phyloP scores from a whole-genome alignment of 2,888 invertebrate species.

The Piscicola geometra region DNA sequence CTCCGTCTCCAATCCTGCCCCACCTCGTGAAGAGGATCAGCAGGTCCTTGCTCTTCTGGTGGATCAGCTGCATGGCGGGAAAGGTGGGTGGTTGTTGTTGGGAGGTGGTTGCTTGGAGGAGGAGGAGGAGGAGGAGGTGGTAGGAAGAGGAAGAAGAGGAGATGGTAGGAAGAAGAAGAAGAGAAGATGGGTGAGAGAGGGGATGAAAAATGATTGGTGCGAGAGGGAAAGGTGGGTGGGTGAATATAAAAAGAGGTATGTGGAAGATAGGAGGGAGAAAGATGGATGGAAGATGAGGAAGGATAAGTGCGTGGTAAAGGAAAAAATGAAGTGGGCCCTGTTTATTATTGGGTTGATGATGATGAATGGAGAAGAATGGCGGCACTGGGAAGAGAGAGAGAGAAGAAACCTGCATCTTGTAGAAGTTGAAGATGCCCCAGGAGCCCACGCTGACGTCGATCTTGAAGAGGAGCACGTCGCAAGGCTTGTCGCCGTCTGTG shows the following conservation, averaged over 20 bases:
- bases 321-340: neutral
- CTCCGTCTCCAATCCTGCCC: slow-evolving; percentile 59
- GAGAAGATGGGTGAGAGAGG: too few species aligned
- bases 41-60: slow-evolving; percentile 56
- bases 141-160: too few species aligned
- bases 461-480: slow-evolving; percentile 57
- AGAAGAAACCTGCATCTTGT: slow-evolving; percentile 58
- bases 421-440: slow-evolving; percentile 60
- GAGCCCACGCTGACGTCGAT: slow-evolving; percentile 57
- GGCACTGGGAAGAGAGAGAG: neutral
- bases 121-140: too few species aligned
- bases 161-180: too few species aligned
- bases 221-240: too few species aligned
- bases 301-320: too few species aligned
- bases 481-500: slow-evolving; percentile 49
- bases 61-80: slow-evolving; percentile 56
- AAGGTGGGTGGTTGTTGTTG: too few species aligned
- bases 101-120: too few species aligned
- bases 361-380: neutral
- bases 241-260: too few species aligned
- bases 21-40: slow-evolving; percentile 60
- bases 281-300: too few species aligned
- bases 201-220: too few species aligned
- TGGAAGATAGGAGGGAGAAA: too few species aligned
- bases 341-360: neutral